Evolutionary conservation across 2,797 vertebrate genomes (phyloP).

Genomic region (Hippopotamyrus pictus): DNA sequence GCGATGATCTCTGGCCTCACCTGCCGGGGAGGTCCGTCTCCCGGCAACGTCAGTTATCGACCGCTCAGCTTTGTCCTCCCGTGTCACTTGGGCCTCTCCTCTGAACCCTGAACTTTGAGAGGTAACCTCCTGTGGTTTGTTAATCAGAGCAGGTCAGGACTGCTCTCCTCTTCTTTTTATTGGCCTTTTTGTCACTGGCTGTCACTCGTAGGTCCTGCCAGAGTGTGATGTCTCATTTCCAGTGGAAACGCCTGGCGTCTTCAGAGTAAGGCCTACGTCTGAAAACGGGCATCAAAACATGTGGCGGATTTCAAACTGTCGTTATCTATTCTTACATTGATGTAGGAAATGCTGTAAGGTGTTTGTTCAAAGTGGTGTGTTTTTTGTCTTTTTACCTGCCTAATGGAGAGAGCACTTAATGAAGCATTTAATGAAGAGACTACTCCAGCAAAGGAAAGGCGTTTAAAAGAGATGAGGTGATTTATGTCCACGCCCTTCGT

Average conservation of each 20-base stretch:
- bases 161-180: not conserved
- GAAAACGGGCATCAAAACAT: not conserved
- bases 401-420: not conserved
- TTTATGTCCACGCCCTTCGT: not conserved
- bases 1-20: not conserved
- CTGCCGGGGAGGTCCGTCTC: not conserved
- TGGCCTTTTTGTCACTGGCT: not conserved
- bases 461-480: not conserved
- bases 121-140: not conserved
- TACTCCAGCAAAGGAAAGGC: not conserved
- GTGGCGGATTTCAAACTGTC: not conserved
- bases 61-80: not conserved
- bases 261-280: not conserved
- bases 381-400: not conserved
- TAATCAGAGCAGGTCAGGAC: not conserved
- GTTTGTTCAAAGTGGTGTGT: not conserved
- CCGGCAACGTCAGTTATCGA: not conserved
- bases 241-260: not conserved
- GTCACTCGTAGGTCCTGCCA: not conserved
- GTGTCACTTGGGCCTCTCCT: not conserved
- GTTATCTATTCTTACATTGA: not conserved
- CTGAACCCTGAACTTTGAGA: conserved; percentile 3
- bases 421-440: conserved; percentile 1
- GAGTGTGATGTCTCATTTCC: not conserved
- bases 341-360: not conserved